Evolutionary conservation across 2,113 vertebrate species (phyloP).

Genomic region (Paramormyrops kingsleyae): DNA sequence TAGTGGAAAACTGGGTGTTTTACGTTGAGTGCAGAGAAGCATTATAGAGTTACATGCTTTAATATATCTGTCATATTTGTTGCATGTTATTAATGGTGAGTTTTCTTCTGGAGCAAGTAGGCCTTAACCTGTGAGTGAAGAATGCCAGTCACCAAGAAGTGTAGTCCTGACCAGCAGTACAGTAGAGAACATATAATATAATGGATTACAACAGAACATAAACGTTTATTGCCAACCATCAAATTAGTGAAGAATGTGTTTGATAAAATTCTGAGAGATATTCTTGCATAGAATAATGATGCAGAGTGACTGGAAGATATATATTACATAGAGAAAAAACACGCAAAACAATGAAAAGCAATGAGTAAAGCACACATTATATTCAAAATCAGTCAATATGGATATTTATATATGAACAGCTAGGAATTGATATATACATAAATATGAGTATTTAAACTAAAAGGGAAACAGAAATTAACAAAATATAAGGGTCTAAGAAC

Average conservation of each 20-base stretch:
- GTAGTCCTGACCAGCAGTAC: background rate
- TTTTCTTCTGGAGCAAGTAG: background rate
- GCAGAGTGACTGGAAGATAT: background rate
- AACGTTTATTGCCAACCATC: background rate
- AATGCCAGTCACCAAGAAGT: background rate
- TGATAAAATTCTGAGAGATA: background rate
- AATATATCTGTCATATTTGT: background rate
- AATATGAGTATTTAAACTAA: background rate
- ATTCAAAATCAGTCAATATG: background rate
- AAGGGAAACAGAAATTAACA: background rate
- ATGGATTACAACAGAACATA: background rate
- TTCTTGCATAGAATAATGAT: background rate
- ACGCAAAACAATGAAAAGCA: background rate
- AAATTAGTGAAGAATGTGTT: background rate
- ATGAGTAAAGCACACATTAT: background rate
- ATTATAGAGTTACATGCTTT: background rate
- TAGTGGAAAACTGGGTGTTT: background rate
- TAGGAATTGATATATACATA: background rate
- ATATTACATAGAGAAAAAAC: background rate
- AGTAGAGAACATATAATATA: background rate
- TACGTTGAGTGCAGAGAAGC: background rate
- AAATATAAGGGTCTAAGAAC: background rate
- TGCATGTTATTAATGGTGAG: background rate
- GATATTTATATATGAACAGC: background rate
- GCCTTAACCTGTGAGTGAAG: background rate